Percentiles rank a stretch among this genome's conserved stretches.
phyloP scores from a whole-genome alignment of 2,888 invertebrate genomes.

The Conus canariensis region DNA sequence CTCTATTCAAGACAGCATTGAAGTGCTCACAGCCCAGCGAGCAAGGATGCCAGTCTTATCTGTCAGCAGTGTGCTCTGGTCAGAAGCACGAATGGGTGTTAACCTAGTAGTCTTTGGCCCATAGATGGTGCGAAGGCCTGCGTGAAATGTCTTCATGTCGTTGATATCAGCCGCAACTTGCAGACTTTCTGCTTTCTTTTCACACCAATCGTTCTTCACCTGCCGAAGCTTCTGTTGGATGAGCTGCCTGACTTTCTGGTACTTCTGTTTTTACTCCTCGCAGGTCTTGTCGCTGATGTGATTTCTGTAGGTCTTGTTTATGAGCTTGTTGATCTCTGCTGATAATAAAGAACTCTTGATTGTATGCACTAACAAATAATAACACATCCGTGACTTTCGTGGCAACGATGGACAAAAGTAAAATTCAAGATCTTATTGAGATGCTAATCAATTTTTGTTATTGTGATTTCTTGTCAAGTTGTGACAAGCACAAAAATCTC shows the following conservation, averaged over 20 bases:
- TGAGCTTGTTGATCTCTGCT: too few relatives aligned
- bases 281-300: neutral
- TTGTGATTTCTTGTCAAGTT: too few relatives aligned
- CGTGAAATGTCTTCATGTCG: neutral
- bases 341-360: too few relatives aligned
- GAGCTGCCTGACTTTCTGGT: neutral
- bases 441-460: too few relatives aligned
- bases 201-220: neutral
- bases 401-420: too few relatives aligned
- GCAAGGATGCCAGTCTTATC: constrained; percentile 30
- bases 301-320: neutral
- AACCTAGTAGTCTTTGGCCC: constrained; percentile 19
- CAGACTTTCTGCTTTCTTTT: neutral
- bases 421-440: too few relatives aligned
- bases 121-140: neutral
- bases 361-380: too few relatives aligned
- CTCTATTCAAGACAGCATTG: constrained; percentile 14
- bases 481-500: too few relatives aligned
- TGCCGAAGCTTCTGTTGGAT: neutral
- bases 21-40: constrained; percentile 50
- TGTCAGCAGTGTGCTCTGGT: neutral
- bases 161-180: neutral
- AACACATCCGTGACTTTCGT: too few relatives aligned
- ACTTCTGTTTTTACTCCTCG: neutral
- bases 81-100: neutral